Base-by-base conservation (phyloP, 2,888 invertebrate genomes). In the Andrena hattorfiana region DNA sequence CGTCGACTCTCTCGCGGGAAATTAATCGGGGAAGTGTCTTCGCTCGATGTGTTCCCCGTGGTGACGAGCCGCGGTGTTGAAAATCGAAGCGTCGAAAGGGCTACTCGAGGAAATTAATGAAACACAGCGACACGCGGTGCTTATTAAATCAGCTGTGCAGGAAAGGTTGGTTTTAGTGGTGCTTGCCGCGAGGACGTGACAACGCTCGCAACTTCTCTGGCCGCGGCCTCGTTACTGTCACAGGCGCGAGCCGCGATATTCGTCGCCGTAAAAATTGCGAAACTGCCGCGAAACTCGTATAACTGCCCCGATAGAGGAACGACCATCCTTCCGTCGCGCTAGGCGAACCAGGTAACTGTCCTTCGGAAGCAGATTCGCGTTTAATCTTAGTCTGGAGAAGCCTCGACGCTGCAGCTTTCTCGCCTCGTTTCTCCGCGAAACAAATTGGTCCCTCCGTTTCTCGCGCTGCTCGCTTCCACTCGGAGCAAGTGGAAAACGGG, bases 1-100 rank as follows among this genome's bases (percentile, higher is more conserved):
- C 68, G 60, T 60, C 49, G 66, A 28, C 2, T 4, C 2, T 63
- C 80, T 80, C 80, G 67, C 59, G 80, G 80, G 80, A 80, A 80
- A 80, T 80, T 80, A 77, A 80, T 32, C 67, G 26, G 42, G 49
- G 13, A 49, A 56, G 30, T 60, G 30, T 30, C 23, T 8, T 59
- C 23, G 48, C 49, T 42, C 54, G n/a, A 48, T n/a, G 20, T 5
- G 54, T 23, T n/a, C 56, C 48, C 35, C 48, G 35, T 26, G 60
- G 75, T 28, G 56, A 71, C 67, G 71, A 64, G 64, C 69, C 30
- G 3, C 48, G 20, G 10, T 2, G 7, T 48, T 49, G 30, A 73
- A 10, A 54, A 64, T 64, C 63, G 63, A 73, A 48, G 32, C 23
- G 35, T n/a, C 48, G 16, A n/a, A 16, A 26, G 3, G 28, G 60